Evolutionary conservation across 2,888 invertebrate species (phyloP), one percentile per base, ranked within the genome.

Genomic region (Syrista parreyssii): DNA sequence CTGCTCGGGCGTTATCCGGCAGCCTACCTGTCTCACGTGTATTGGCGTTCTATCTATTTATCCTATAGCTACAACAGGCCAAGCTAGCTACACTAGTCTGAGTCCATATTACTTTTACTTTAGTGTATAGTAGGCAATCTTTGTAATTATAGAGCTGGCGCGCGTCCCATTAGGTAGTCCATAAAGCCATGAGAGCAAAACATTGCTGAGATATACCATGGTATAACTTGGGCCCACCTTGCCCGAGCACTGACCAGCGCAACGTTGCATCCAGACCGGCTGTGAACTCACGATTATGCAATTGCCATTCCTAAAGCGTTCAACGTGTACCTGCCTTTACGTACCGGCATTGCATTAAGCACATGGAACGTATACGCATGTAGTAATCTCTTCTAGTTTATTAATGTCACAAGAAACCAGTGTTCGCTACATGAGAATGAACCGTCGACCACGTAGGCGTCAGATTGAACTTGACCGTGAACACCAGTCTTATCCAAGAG

Each of bases 91-190:
- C 77, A 68, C 69, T 12, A 68, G 78, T 35, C 77, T 72, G 73
- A 80, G 80, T 75, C 36, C 79, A 82, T 84, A 82, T 80, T 83
- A 81, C 82, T 75, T 75, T 78, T 78, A 78, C 75, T 78, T 78
- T 55, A 68, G 78, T 69, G 74, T 71, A 74, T 36, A 74, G 76
- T 80, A 79, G 86, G 85, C 89, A 90, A 90, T 90, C 89, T 89
- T 89, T 89, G 87, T 90, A 90, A 90, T 90, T 90, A 90, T 88
- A 90, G 88, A 89, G 83, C 85, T 85, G 85, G 84, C 89, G 88
- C 86, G 88, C 88, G 87, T 89, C 87, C 87, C 87, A 88, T 89
- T 89, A 89, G 87, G 85, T 88, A 78, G 74, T 76, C 35, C 73
- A 76, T 74, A 83, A 80, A 79, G 78, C 81, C 80, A 80, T 81